A percentile compares a stretch with the other conserved stretches of the same genome.
phyloP scores from a whole-genome alignment of 2,797 vertebrate species.

The Sus cebifrons region DNA sequence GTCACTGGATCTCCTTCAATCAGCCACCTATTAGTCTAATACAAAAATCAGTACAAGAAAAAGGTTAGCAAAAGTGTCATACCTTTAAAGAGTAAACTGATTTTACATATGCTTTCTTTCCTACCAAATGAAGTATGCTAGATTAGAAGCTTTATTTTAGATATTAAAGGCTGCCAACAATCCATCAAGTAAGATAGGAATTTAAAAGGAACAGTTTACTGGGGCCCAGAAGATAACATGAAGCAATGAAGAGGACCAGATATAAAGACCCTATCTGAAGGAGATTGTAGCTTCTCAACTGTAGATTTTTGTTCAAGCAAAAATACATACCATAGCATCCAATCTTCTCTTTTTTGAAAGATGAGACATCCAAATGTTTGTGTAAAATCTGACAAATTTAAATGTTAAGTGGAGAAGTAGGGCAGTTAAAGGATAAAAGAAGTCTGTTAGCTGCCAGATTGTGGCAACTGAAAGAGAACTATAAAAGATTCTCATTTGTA shows the following conservation, averaged over 20 bases:
- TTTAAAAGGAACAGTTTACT: constrained; percentile 25
- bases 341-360: constrained; percentile 49
- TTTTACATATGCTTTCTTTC: constrained; percentile 9
- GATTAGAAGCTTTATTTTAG: constrained; percentile 61
- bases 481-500: background rate
- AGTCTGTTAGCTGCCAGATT: background rate
- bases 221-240: background rate
- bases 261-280: background rate
- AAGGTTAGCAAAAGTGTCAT: background rate
- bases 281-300: background rate
- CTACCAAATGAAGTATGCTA: constrained; percentile 17
- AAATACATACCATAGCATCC: background rate
- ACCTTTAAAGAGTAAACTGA: constrained; percentile 32
- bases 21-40: background rate
- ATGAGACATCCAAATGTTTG: constrained; percentile 14
- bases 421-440: background rate
- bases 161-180: constrained; percentile 42
- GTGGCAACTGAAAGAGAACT: constrained; percentile 16
- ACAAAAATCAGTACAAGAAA: constrained; percentile 31
- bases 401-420: constrained; percentile 38
- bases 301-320: background rate
- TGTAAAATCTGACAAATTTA: constrained; percentile 53
- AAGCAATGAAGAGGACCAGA: constrained; percentile 18
- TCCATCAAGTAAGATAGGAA: constrained; percentile 15
- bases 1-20: constrained; percentile 16